Percentiles rank a stretch among this genome's conserved stretches.
Evolutionary conservation across 1,140 invertebrate species (phyloP).

Genomic region (Dufourea novaeangliae): DNA sequence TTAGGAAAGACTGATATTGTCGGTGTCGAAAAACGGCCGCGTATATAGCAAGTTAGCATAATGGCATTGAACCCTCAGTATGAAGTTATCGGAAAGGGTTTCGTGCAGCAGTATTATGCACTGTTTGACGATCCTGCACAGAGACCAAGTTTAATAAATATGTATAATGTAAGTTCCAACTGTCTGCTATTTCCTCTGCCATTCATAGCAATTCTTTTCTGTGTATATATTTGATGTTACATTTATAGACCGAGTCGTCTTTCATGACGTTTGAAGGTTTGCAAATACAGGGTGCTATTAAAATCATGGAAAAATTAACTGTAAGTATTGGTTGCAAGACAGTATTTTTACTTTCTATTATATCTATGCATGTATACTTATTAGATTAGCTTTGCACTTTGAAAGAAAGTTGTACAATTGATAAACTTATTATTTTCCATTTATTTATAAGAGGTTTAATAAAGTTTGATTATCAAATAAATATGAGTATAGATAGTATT

Average conservation of each 20-base stretch:
- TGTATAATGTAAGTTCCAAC: slow-evolving; percentile 93
- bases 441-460: neutral
- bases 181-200: slow-evolving; percentile 8
- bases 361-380: neutral
- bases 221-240: slow-evolving; percentile 25
- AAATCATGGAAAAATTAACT: slow-evolving; percentile 97
- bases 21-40: slow-evolving; percentile 15
- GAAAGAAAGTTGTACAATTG: too few species aligned
- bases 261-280: slow-evolving; percentile 98
- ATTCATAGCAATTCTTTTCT: slow-evolving; percentile 1
- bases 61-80: slow-evolving; percentile 95
- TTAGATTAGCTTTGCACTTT: too few species aligned
- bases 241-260: slow-evolving; percentile 90
- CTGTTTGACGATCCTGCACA: slow-evolving; percentile 93
- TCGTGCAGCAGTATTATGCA: slow-evolving; percentile 95
- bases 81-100: slow-evolving; percentile 94
- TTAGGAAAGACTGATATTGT: slow-evolving; percentile 27
- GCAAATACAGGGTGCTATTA: slow-evolving; percentile 93
- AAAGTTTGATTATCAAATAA: neutral
- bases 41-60: slow-evolving; percentile 48
- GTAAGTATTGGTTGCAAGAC: slow-evolving; percentile 84
- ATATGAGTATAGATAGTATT: neutral
- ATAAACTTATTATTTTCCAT: neutral
- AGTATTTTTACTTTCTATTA: neutral
- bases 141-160: slow-evolving; percentile 90